These are phyloP conservation scores for Asarcornis scutulata DNA, from an alignment of 2,113 vertebrate species.

Conservation along the genomic window DNA sequence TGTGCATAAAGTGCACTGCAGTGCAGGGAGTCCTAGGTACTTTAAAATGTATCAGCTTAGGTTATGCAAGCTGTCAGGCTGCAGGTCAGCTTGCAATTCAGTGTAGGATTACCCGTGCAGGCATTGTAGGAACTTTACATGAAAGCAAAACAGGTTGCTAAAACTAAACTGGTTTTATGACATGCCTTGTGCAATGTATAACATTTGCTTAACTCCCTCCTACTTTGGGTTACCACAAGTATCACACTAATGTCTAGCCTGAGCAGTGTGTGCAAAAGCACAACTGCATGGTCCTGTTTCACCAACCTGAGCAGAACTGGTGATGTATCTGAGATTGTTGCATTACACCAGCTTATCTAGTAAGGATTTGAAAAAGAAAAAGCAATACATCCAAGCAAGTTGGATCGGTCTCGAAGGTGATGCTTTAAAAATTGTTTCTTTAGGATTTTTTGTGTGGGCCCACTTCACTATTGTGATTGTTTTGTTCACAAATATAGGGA, in stretches of 20 bases:
- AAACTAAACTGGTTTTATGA: neutral
- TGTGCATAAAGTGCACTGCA: neutral
- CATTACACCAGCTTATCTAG: neutral
- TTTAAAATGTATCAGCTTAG: neutral
- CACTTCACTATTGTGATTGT: no score
- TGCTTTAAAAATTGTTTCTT: neutral
- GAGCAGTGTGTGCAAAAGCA: neutral
- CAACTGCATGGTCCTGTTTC: fast-evolving
- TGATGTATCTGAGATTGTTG: neutral
- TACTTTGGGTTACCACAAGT: neutral
- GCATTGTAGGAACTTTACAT: neutral
- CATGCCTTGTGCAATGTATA: neutral
- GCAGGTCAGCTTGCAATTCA: neutral
- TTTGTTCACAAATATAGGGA: neutral
- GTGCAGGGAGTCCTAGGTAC: fast-evolving
- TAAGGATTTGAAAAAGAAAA: neutral
- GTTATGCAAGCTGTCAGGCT: neutral
- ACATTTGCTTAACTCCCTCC: neutral
- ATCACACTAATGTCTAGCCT: neutral
- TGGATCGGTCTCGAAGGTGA: neutral
- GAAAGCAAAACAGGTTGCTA: neutral
- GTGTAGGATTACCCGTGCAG: neutral
- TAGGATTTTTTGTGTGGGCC: neutral
- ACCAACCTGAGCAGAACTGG: neutral
- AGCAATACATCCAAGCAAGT: neutral